Evolutionary conservation across 2,797 vertebrate species (phyloP), one percentile per base, ranked within the genome.

Genomic region (Anguilla megastoma): DNA sequence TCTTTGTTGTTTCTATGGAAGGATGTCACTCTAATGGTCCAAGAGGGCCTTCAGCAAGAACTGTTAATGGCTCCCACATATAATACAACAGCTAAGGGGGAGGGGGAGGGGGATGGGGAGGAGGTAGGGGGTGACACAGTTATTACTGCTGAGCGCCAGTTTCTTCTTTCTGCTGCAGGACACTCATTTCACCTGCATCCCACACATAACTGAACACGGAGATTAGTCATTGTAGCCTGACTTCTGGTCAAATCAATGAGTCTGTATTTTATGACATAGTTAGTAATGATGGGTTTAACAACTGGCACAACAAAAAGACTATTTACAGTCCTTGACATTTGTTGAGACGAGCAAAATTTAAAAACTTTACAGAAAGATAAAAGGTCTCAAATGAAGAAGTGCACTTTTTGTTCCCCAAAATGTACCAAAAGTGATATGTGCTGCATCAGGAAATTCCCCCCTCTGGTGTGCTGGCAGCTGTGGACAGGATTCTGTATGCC

Each of bases 331-430:
- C 36, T 54, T 63, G 58, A 69, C 36, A 48, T 56, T 82, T 86
- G 69, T 69, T 33, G 36, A 85, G 83, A 82, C 18, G 36, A 36
- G 9, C 41, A 71, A 83, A 86, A 74, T 30, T 41, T 83, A 27
- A 84, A 56, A 9, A 85, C 60, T 79, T n/a, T 27, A 85, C 24
- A 58, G 66, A 27, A 48, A 30, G 10, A 88, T 50, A 16, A 80
- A 48, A 82, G 41, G 85, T 80, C n/a, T 76, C 9, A 76, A 85
- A 41, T n/a, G 66, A 85, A 80, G 56, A 82, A 60, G 36, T 50
- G 24, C 0, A 56, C 52, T 60, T 16, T 36, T 36, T 36, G 2
- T 58, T 24, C 12, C 41, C 80, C 41, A n/a, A 18, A 60, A 76
- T 52, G 52, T 74, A 16, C 41, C n/a, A 33, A 85, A 58, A 36